A percentile compares a stretch with the other conserved stretches of the same genome.
phyloP scores from a whole-genome alignment of 2,888 invertebrate genomes.

The Nomada lathburiana region DNA sequence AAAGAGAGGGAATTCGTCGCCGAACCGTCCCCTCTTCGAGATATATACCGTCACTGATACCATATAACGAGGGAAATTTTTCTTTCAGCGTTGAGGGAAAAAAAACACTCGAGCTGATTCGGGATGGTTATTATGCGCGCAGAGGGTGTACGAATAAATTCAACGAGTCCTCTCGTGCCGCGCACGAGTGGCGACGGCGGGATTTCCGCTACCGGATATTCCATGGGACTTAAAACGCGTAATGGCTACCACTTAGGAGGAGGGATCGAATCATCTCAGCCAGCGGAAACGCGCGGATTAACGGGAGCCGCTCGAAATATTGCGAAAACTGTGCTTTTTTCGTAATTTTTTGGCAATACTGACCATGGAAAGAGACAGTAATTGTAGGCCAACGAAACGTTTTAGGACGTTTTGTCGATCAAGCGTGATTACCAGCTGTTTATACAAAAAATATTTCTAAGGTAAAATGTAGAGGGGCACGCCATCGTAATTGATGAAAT shows the following conservation, averaged over 20 bases:
- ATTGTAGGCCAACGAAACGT: no score
- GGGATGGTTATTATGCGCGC: slow-evolving; percentile 48
- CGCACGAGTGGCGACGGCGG: slow-evolving; percentile 47
- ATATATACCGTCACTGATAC: slow-evolving; percentile 45
- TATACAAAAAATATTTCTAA: no score
- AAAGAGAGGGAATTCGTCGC: slow-evolving; percentile 11
- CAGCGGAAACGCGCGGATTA: slow-evolving; percentile 15
- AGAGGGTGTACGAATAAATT: slow-evolving; percentile 59
- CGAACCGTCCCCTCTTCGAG: slow-evolving; percentile 19
- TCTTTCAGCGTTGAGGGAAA: slow-evolving; percentile 21
- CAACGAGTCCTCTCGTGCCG: slow-evolving; percentile 51
- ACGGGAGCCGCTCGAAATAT: no score
- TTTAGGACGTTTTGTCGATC: no score
- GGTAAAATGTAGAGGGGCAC: no score
- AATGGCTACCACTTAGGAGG: slow-evolving; percentile 63
- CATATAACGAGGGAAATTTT: slow-evolving; percentile 54
- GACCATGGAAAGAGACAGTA: no score
- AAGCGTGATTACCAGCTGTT: no score
- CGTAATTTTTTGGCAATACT: no score
- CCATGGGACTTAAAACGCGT: slow-evolving; percentile 53
- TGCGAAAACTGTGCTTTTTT: no score
- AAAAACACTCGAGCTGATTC: slow-evolving; percentile 41
- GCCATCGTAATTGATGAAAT: no score
- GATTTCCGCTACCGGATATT: slow-evolving; percentile 39
- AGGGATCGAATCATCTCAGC: slow-evolving; percentile 22